These are phyloP conservation scores for Calephelis perditalis DNA, from an alignment of 2,888 invertebrate genomes.

Conservation along the genomic window DNA sequence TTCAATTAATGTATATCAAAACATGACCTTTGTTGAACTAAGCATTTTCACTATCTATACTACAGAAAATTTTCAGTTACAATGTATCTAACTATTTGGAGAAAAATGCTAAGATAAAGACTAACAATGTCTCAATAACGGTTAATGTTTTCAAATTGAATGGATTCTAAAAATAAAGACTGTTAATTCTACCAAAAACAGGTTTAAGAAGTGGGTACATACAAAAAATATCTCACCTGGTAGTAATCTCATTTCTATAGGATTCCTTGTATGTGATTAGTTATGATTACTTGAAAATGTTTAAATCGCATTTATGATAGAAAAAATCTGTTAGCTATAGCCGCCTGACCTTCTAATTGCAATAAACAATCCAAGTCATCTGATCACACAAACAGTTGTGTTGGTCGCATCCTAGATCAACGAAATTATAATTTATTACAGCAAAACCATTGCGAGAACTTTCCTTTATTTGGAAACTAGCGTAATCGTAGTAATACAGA, in stretches of 20 bases:
- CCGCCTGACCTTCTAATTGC: slow-evolving; percentile 44
- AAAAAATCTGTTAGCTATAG: slow-evolving; percentile 42
- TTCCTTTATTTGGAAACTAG: slow-evolving; percentile 46
- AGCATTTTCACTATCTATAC: slow-evolving; percentile 9
- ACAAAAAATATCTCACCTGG: slow-evolving; percentile 40
- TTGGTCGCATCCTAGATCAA: slow-evolving; percentile 35
- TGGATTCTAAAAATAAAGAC: slow-evolving; percentile 12
- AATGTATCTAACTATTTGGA: background rate
- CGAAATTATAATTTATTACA: slow-evolving; percentile 26
- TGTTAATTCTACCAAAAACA: slow-evolving; percentile 25
- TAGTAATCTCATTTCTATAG: slow-evolving; percentile 43
- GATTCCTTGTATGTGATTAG: slow-evolving; percentile 33
- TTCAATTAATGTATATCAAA: slow-evolving; percentile 12
- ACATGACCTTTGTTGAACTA: slow-evolving; percentile 13
- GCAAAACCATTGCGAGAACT: slow-evolving; percentile 55
- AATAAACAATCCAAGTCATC: slow-evolving; percentile 55
- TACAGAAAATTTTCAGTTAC: background rate
- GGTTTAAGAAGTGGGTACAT: slow-evolving; percentile 31
- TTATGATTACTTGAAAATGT: slow-evolving; percentile 27
- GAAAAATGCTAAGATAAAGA: background rate
- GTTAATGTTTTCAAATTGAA: slow-evolving; percentile 11
- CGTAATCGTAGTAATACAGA: slow-evolving; percentile 49
- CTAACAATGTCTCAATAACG: slow-evolving; percentile 1
- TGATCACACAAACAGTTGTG: slow-evolving; percentile 51
- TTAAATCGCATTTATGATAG: slow-evolving; percentile 30